Conservation (phyloP, 35 echinoderm and acorn worm genomes). For the Ophiothrix spiculata region DNA sequence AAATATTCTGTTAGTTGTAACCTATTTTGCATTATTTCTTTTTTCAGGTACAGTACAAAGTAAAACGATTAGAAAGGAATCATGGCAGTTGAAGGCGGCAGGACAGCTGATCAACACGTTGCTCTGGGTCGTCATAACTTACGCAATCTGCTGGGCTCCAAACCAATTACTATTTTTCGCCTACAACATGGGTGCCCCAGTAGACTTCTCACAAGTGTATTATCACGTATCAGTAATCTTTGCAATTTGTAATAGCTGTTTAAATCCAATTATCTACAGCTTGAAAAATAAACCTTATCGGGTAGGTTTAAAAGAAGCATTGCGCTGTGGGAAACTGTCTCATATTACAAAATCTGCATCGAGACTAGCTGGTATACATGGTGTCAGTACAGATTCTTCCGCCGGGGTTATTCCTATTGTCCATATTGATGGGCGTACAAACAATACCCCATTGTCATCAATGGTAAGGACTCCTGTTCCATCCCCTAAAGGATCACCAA, state of each 20-base stretch:
- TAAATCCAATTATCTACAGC: constrained; percentile 83
- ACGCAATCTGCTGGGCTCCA: constrained; percentile 74
- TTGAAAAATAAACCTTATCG: constrained; percentile 61
- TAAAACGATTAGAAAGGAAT: not conserved
- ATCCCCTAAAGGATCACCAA: not conserved
- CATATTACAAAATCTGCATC: not conserved
- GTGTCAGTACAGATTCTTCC: not conserved
- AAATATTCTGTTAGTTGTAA: too few relatives aligned
- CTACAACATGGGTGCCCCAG: constrained; percentile 58
- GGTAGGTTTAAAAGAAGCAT: constrained; percentile 31
- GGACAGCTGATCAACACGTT: constrained; percentile 50
- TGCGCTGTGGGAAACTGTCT: not conserved
- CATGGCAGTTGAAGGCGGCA: constrained; percentile 67
- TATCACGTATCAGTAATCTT: constrained; percentile 80
- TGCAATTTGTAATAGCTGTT: constrained; percentile 62
- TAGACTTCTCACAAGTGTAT: constrained; percentile 58
- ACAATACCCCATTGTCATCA: not conserved
- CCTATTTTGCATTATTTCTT: too few relatives aligned
- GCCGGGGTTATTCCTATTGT: not conserved
- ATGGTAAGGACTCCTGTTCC: not conserved
- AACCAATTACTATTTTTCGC: constrained; percentile 75
- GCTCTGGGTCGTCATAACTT: constrained; percentile 54
- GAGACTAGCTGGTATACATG: not conserved
- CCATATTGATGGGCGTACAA: not conserved
- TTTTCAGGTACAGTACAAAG: too few relatives aligned